Percentiles rank a stretch among this genome's conserved stretches.
Evolutionary conservation across 2,113 vertebrate species (phyloP).

Genomic region (Pithys albifrons): DNA sequence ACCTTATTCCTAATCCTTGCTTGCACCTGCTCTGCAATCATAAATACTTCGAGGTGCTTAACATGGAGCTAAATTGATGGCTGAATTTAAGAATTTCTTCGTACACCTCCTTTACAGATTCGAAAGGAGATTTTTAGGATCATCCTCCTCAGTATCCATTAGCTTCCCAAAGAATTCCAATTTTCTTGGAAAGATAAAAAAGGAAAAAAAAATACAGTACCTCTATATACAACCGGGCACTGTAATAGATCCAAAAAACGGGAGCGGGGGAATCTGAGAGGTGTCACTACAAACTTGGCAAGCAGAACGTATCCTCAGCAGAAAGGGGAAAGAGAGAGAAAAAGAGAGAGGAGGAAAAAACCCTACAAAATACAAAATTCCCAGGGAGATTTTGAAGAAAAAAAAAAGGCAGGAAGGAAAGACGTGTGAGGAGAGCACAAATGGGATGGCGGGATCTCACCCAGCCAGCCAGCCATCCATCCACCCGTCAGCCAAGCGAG

Average conservation of each 20-base stretch:
- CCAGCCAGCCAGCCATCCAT: not conserved
- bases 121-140: slow-evolving; percentile 45
- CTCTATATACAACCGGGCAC: not conserved
- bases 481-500: slow-evolving; percentile 49
- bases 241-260: slow-evolving; percentile 27
- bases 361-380: slow-evolving; percentile 47
- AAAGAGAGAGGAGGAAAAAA: not conserved
- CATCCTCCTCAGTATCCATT: slow-evolving; percentile 64
- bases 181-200: not conserved
- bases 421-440: not conserved
- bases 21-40: slow-evolving; percentile 75
- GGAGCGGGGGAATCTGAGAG: slow-evolving; percentile 45
- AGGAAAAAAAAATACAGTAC: not conserved
- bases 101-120: slow-evolving; percentile 30
- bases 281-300: slow-evolving; percentile 76
- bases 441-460: slow-evolving; percentile 1
- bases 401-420: not conserved
- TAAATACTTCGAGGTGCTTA: slow-evolving; percentile 73
- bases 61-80: slow-evolving; percentile 61
- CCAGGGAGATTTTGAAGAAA: not conserved
- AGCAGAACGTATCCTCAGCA: slow-evolving; percentile 63
- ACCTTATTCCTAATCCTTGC: slow-evolving; percentile 77
- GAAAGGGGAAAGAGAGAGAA: not conserved
- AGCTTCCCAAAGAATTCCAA: slow-evolving; percentile 64
- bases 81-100: slow-evolving; percentile 70